Base-by-base conservation (phyloP, 1,140 invertebrate species). In the Drosophila seguyi region DNA sequence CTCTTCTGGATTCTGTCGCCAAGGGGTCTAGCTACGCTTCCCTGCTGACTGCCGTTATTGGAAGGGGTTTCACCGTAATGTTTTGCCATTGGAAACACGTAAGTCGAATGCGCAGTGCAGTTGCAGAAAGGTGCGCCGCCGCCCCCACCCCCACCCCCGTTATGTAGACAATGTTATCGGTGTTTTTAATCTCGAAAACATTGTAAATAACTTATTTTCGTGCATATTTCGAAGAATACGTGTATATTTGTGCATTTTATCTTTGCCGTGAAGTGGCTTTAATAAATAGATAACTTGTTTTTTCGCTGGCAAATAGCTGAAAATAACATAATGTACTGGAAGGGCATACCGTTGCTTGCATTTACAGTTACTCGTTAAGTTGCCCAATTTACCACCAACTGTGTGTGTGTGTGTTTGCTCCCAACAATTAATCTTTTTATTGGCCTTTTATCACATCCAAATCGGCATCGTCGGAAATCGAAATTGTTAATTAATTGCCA, bases 41-140 rank as follows among this genome's bases (percentile, higher is more conserved):
- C 13, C 50, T 0, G 3, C 4, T 22, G 16, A 25, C 8, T n/a
- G 20, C 20, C 31, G 20, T n/a, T 18, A 36, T 7, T 44, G 25
- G 13, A 31, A 22, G 48, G 14, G 3, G n/a, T 10, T 8, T 6
- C 36, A n/a, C 22, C n/a, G 60, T 11, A 13, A 44, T 25, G 61
- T 18, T 67, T 18, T 34, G 14, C 10, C n/a, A 14, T 14, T 61
- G 11, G 45, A 77, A 73, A 73, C 16, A 65, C 66, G 84, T 88
- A 88, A 83, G 83, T 88, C 56, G 41, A 56, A 42, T 47, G 84
- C 84, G 84, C 83, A 87, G 48, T 39, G 66, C 79, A 74, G 25
- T 22, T 42, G 16, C 16, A 16, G 8, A 16, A 25, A 14, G 41
- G 13, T 61, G 25, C 22, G 22, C 6, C 11, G 16, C 4, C 31